Conservation (phyloP, 1,140 invertebrate species). For the Polypedilum pembai region DNA sequence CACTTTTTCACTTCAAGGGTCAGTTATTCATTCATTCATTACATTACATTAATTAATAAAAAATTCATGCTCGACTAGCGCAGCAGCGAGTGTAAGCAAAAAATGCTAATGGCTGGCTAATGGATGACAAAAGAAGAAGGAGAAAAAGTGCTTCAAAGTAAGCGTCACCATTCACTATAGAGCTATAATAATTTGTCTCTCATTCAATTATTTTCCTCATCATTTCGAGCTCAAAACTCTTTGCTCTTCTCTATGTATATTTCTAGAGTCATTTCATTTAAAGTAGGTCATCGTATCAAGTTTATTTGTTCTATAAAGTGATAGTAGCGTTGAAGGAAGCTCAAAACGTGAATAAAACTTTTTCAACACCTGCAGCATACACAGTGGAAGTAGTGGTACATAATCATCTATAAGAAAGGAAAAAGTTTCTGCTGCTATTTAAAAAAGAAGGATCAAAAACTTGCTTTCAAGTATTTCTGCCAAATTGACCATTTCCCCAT, state of each 20-base stretch:
- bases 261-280: no score
- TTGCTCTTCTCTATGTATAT: no score
- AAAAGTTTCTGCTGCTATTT: background rate
- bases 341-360: background rate
- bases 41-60: conserved; percentile 25
- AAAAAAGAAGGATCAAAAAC: background rate
- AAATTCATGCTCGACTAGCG: background rate
- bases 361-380: background rate
- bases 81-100: background rate
- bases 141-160: background rate
- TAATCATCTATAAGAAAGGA: background rate
- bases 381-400: background rate
- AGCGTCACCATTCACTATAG: background rate
- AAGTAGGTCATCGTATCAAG: no score
- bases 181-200: conserved; percentile 9
- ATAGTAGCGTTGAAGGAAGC: no score
- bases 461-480: background rate
- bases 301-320: no score
- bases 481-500: conserved; percentile 23
- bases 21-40: conserved; percentile 5
- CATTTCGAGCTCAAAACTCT: background rate
- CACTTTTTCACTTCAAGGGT: conserved; percentile 11
- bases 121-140: background rate
- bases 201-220: conserved; percentile 5
- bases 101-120: background rate